Conservation (phyloP, 2,888 invertebrate species). For the Drosophila koepferae region DNA sequence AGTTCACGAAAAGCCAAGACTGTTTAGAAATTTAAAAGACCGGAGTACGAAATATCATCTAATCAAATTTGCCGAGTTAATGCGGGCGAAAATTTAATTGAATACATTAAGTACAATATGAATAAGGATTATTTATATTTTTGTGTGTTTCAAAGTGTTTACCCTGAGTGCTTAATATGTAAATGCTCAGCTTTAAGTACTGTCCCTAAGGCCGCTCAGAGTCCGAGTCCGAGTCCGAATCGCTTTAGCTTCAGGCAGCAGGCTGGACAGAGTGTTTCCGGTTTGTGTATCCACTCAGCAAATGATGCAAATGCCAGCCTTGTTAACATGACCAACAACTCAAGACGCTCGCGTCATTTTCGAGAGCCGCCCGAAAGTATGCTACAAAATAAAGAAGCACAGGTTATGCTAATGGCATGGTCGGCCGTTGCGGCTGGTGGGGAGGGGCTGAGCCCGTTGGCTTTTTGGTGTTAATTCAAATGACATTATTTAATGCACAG, state of each 20-base stretch:
- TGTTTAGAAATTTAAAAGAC: not conserved
- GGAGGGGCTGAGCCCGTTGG: slow-evolving; percentile 8
- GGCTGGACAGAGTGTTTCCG: slow-evolving; percentile 32
- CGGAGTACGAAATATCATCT: slow-evolving; percentile 7
- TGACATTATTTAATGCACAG: slow-evolving; percentile 76
- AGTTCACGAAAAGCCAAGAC: not conserved
- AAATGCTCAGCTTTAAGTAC: slow-evolving; percentile 46
- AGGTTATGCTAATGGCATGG: slow-evolving; percentile 66
- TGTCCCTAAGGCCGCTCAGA: slow-evolving; percentile 34
- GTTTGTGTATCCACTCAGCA: slow-evolving; percentile 47
- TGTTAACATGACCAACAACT: slow-evolving; percentile 57
- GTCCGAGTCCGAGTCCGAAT: slow-evolving; percentile 37
- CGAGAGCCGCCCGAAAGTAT: slow-evolving; percentile 54
- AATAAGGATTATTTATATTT: not conserved
- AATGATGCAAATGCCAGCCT: slow-evolving; percentile 73
- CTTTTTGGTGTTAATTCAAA: slow-evolving; percentile 74
- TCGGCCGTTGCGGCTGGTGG: not conserved
- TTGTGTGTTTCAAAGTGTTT: not conserved
- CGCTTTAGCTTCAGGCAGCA: not conserved
- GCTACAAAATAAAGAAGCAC: slow-evolving; percentile 48
- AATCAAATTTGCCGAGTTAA: not conserved
- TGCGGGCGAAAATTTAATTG: not conserved
- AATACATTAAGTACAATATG: not conserved
- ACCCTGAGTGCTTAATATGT: slow-evolving; percentile 17
- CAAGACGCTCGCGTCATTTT: slow-evolving; percentile 44